Percentiles rank a stretch among this genome's conserved stretches.
phyloP scores from a whole-genome alignment of 2,797 vertebrate genomes.

The Gastrophryne carolinensis region DNA sequence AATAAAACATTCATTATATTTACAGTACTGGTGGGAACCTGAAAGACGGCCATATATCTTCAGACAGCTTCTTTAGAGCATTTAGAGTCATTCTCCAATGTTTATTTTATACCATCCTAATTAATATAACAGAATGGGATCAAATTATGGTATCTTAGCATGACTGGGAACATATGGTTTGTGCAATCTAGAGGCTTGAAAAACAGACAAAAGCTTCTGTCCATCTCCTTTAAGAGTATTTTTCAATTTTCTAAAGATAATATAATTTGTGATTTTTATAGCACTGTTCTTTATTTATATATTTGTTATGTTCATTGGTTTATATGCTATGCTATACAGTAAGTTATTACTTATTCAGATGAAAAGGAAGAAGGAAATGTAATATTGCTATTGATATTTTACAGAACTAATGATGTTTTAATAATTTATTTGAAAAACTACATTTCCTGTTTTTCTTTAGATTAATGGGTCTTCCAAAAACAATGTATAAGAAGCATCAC shows the following conservation, averaged over 20 bases:
- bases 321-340: neutral
- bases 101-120: slow-evolving; percentile 41
- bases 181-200: neutral
- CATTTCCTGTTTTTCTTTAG: neutral
- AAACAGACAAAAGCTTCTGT: neutral
- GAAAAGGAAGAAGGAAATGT: neutral
- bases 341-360: neutral
- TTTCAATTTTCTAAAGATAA: neutral
- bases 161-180: slow-evolving; percentile 37
- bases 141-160: slow-evolving; percentile 31
- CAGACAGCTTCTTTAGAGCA: slow-evolving; percentile 1
- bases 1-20: neutral
- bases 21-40: neutral
- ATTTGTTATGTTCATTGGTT: too few relatives aligned
- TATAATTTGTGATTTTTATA: neutral
- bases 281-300: too few relatives aligned
- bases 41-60: slow-evolving; percentile 14
- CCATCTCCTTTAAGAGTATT: neutral
- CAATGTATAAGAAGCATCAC: neutral
- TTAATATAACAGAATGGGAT: slow-evolving; percentile 32
- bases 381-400: slow-evolving; percentile 2
- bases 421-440: neutral
- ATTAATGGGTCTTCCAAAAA: neutral
- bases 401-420: neutral
- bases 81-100: slow-evolving; percentile 32